Evolutionary conservation across 2,797 vertebrate genomes (phyloP).

Genomic region (Acipenser ruthenus): DNA sequence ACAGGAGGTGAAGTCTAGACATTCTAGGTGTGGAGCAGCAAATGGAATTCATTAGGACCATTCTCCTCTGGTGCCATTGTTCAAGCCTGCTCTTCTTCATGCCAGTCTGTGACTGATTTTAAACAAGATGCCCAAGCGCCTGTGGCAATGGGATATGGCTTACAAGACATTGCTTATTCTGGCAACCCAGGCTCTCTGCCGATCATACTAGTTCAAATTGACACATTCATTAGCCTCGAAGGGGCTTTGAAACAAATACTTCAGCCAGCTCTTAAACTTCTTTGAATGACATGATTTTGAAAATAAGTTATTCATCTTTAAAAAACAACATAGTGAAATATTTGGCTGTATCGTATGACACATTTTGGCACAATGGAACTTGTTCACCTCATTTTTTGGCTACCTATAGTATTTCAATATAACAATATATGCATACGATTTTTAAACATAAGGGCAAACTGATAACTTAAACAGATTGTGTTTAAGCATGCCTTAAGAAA

Average conservation of each 20-base stretch:
- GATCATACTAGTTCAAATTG: conserved; percentile 79
- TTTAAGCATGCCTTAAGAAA: no score
- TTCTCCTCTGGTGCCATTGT: conserved; percentile 49
- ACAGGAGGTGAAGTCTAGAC: conserved; percentile 59
- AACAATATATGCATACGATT: no score
- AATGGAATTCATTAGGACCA: conserved; percentile 72
- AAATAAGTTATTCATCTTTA: conserved; percentile 37
- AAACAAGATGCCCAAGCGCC: conserved; percentile 68
- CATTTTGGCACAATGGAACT: no score
- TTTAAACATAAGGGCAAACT: no score
- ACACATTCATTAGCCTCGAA: conserved; percentile 66
- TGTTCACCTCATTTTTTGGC: no score
- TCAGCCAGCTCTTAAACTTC: conserved; percentile 22
- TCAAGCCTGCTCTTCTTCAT: conserved; percentile 58
- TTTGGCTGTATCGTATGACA: no score
- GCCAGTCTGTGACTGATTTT: conserved; percentile 82
- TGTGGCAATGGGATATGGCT: conserved; percentile 67
- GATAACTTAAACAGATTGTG: no score
- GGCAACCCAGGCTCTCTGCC: conserved; percentile 60
- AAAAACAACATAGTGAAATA: conserved; percentile 12
- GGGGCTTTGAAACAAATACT: conserved; percentile 62
- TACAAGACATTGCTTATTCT: conserved; percentile 63
- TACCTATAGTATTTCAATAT: no score
- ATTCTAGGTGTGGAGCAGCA: conserved; percentile 66
- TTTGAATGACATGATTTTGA: conserved; percentile 16